Evolutionary conservation across 2,797 vertebrate species (phyloP).

Genomic region (Leptoclinus maculatus): DNA sequence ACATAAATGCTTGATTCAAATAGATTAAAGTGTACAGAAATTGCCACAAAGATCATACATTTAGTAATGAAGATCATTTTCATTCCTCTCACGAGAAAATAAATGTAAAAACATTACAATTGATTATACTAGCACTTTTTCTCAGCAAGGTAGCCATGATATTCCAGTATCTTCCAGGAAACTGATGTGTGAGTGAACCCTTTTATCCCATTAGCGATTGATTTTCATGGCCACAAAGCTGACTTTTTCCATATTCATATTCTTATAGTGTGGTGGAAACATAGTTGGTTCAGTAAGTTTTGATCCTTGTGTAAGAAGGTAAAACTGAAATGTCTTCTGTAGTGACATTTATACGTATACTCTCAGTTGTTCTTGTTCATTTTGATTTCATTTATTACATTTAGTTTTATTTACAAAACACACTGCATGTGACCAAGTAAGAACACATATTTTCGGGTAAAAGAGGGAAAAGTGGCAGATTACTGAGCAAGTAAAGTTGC

Average conservation of each 20-base stretch:
- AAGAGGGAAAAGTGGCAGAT: background rate
- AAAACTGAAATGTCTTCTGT: background rate
- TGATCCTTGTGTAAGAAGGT: background rate
- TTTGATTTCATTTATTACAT: background rate
- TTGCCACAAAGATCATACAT: background rate
- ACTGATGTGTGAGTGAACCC: background rate
- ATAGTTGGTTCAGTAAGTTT: background rate
- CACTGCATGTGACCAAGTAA: background rate
- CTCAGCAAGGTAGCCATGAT: slow-evolving; percentile 4
- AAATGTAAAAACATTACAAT: slow-evolving; percentile 29
- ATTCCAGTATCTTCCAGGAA: slow-evolving; percentile 33
- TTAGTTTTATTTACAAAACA: background rate
- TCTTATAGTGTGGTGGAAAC: background rate
- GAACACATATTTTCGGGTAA: background rate
- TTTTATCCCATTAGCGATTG: slow-evolving; percentile 35
- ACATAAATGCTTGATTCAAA: slow-evolving; percentile 30
- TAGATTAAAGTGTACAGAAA: slow-evolving; percentile 24
- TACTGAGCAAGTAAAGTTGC: background rate
- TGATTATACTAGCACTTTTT: slow-evolving; percentile 28
- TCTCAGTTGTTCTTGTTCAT: background rate
- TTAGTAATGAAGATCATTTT: background rate
- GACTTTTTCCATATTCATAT: slow-evolving; percentile 28
- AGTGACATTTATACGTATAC: background rate
- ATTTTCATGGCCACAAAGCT: slow-evolving; percentile 20
- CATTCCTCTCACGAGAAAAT: slow-evolving; percentile 7